These are phyloP conservation scores for Thamnaconus septentrionalis DNA, from an alignment of 2,113 vertebrate genomes.

Conservation along the genomic window DNA sequence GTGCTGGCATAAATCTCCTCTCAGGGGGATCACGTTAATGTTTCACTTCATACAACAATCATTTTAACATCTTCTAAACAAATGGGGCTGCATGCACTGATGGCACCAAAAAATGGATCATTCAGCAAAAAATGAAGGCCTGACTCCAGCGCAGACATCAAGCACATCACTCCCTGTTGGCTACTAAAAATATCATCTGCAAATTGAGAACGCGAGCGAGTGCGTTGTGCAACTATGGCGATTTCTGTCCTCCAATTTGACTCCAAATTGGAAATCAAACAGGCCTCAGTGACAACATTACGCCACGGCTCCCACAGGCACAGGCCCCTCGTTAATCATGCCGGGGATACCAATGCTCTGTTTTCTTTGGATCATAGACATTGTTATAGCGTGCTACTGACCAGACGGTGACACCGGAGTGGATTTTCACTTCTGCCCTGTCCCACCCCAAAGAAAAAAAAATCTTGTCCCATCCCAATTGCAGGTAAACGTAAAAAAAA, in stretches of 20 bases:
- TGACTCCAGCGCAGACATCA: conserved; percentile 50
- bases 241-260: conserved; percentile 54
- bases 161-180: conserved; percentile 45
- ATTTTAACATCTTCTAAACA: conserved; percentile 15
- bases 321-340: conserved; percentile 23
- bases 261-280: conserved; percentile 56
- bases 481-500: too few relatives aligned
- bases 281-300: conserved; percentile 30
- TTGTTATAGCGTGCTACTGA: too few relatives aligned
- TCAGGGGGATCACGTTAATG: neutral
- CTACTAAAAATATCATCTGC: conserved; percentile 31
- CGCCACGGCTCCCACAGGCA: conserved; percentile 22
- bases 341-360: conserved; percentile 18
- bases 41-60: conserved; percentile 19
- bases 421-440: too few relatives aligned
- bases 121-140: conserved; percentile 26
- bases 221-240: conserved; percentile 48
- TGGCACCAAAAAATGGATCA: conserved; percentile 2
- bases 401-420: too few relatives aligned
- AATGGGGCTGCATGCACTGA: conserved; percentile 11
- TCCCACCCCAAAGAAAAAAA: too few relatives aligned
- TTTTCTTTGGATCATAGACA: conserved; percentile 3
- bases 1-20: neutral
- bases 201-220: conserved; percentile 57
- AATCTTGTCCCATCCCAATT: too few relatives aligned